phyloP scores from a whole-genome alignment of 2,113 vertebrate species.

The Craseonycteris thonglongyai region DNA sequence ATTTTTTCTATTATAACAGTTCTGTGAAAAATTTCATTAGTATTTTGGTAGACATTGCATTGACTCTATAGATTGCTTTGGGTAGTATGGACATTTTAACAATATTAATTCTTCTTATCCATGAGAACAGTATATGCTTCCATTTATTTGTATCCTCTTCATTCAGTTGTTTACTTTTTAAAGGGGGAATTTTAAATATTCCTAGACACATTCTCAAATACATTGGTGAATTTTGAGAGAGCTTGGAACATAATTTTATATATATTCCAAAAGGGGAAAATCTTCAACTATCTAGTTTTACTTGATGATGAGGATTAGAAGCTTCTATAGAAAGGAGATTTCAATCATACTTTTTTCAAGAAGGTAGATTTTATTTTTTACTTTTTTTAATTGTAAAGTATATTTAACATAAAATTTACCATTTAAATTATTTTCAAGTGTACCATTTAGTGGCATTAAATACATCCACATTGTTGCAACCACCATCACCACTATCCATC shows the following conservation, averaged over 20 bases:
- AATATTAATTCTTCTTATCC: too few relatives aligned
- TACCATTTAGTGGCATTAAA: background rate
- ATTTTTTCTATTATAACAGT: too few relatives aligned
- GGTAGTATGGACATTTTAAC: too few relatives aligned
- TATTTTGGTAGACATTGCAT: too few relatives aligned
- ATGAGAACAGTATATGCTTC: too few relatives aligned
- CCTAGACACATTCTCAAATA: background rate
- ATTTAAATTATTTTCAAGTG: background rate
- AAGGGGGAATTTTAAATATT: background rate
- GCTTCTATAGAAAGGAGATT: background rate
- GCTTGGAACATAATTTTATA: background rate
- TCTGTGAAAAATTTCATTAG: too few relatives aligned
- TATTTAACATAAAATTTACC: background rate
- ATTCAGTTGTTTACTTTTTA: background rate
- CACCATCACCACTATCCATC: background rate
- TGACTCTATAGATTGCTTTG: too few relatives aligned
- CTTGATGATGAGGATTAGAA: background rate
- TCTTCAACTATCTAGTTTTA: background rate
- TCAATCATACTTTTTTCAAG: background rate
- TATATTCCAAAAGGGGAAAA: background rate
- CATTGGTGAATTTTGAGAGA: background rate
- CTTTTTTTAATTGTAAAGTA: background rate
- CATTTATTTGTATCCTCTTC: too few relatives aligned
- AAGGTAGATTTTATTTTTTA: background rate
- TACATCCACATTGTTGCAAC: background rate